Evolutionary conservation across 2,888 invertebrate genomes (phyloP), one percentile per base, ranked within the genome.

Genomic region (Heterodera filipjevi): DNA sequence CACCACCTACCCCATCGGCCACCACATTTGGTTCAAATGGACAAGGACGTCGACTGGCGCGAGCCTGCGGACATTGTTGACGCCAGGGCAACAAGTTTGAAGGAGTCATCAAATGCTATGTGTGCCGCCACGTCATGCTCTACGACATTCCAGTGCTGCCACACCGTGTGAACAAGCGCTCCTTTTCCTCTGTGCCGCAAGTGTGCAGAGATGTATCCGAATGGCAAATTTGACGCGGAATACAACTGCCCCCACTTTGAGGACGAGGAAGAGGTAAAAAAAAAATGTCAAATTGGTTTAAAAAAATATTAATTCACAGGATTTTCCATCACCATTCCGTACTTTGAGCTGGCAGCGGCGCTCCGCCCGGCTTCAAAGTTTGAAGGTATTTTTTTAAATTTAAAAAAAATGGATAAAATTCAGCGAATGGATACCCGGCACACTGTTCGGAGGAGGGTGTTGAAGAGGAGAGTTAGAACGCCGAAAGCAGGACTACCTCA

Each of bases 191-290:
- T 72, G 30, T 72, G 72, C 35, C 49, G 49, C 0, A 72, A 39
- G 10, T 72, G 72, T 2, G 35, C 35, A 0, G 32, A 72, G 33
- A 19, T 22, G 5, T 72, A 19, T 6, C 72, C 72, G 19, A 39
- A 72, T 19, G 72, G 72, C 49, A 19, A 14, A 2, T 3, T 39
- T 19, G 39, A 72, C 32, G 16, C 32, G 3, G 5, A 72, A 0
- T 72, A 72, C 39, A 72, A 3, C 32, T 72, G 72, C 32, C 32
- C 16, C 3, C 72, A 72, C 22, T 59, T n/a, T 59, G 32, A 32
- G 30, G 72, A 72, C 53, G 53, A 14, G 32, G 39, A 72, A 39
- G 72, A 2, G 72, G 72, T 32, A 53, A 32, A 35, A 32, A n/a
- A n/a, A n/a, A n/a, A n/a, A n/a, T 16, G 3, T 49, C 27, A 53